Conservation (phyloP, 35 echinoderm and acorn worm species). For the Ophiothrix spiculata region DNA sequence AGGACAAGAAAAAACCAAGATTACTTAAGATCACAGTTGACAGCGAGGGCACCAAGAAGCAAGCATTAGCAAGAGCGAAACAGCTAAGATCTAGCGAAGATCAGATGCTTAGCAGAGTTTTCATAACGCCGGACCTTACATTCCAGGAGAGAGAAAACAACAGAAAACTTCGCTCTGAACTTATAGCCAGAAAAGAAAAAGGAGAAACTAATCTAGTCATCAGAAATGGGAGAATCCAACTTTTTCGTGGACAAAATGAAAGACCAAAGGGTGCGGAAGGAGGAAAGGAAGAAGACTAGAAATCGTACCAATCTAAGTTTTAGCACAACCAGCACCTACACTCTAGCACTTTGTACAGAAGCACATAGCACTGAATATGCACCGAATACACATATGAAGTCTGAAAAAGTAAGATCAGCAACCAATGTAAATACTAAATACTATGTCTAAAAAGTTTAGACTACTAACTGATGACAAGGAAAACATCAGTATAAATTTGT, state of each 20-base stretch:
- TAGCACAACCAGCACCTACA: too few relatives aligned
- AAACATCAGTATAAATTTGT: too few relatives aligned
- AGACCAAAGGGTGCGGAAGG: too few relatives aligned
- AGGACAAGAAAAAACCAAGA: background rate
- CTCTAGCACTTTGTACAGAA: too few relatives aligned
- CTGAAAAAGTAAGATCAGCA: too few relatives aligned
- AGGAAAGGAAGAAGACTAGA: background rate
- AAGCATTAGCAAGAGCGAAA: slow-evolving; percentile 12
- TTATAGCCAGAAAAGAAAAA: slow-evolving; percentile 5
- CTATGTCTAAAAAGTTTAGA: too few relatives aligned
- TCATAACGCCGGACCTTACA: slow-evolving; percentile 19
- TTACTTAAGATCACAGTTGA: background rate
- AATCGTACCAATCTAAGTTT: too few relatives aligned
- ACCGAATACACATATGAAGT: too few relatives aligned
- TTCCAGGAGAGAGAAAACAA: slow-evolving; percentile 18
- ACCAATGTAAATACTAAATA: too few relatives aligned
- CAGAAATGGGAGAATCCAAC: background rate
- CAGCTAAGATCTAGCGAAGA: background rate
- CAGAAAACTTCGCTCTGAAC: slow-evolving; percentile 17
- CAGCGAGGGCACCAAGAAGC: background rate
- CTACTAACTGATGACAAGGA: too few relatives aligned
- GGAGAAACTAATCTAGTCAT: slow-evolving; percentile 29
- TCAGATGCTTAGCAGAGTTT: background rate
- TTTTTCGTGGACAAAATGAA: background rate
- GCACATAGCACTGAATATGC: too few relatives aligned